These are phyloP conservation scores for Rhea americana DNA, from an alignment of 2,113 vertebrate genomes.

Conservation along the genomic window DNA sequence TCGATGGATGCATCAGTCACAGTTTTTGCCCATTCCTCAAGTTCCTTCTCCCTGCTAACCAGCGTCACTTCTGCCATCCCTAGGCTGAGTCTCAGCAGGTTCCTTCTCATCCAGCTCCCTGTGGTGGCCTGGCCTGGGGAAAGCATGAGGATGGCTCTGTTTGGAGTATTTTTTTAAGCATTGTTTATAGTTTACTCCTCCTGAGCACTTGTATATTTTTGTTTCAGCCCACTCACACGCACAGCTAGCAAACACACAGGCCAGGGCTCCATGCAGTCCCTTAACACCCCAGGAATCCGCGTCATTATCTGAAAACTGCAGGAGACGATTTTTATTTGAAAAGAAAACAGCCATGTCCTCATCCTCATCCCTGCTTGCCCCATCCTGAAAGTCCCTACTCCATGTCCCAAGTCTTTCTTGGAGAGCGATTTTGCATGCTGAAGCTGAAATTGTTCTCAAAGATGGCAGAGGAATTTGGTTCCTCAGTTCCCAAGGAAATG, in stretches of 20 bases:
- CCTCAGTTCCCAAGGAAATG: background rate
- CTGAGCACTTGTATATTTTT: slow-evolving; percentile 31
- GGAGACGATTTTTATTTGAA: slow-evolving; percentile 22
- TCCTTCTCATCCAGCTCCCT: slow-evolving; percentile 61
- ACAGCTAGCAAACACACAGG: slow-evolving; percentile 37
- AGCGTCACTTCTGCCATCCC: slow-evolving; percentile 11
- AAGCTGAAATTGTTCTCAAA: background rate
- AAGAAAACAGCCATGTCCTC: slow-evolving; percentile 40
- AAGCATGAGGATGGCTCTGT: background rate
- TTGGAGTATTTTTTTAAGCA: slow-evolving; percentile 41
- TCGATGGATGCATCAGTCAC: slow-evolving; percentile 22
- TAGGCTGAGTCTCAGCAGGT: background rate
- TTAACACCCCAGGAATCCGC: background rate
- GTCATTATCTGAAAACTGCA: background rate
- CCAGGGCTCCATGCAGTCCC: slow-evolving; percentile 28
- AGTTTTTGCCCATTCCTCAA: slow-evolving; percentile 63
- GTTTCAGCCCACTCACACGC: slow-evolving; percentile 51
- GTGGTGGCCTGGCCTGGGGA: background rate
- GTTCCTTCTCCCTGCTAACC: slow-evolving; percentile 62
- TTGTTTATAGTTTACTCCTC: slow-evolving; percentile 54
- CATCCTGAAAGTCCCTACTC: background rate
- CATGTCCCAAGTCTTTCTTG: background rate
- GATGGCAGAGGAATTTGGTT: slow-evolving; percentile 28
- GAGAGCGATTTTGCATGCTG: background rate
- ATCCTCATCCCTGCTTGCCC: background rate